A percentile compares a stretch with the other conserved stretches of the same genome.
These are phyloP conservation scores for Papilio aristodemus DNA, from an alignment of 1,140 invertebrate genomes.

Conservation along the genomic window DNA sequence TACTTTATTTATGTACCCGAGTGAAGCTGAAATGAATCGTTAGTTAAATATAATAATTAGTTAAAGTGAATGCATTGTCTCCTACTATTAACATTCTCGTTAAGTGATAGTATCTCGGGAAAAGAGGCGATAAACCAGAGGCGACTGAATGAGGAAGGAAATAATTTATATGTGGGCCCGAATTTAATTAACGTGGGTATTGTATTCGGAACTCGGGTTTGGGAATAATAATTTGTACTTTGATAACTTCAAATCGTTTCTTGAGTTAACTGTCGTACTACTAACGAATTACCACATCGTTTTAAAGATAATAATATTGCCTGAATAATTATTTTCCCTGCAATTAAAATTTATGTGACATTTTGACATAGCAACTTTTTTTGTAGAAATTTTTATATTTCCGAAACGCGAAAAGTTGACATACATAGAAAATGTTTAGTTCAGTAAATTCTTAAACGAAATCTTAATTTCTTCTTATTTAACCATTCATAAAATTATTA, in stretches of 20 bases:
- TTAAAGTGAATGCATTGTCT: not conserved
- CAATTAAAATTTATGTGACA: too few relatives aligned
- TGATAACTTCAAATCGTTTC: not conserved
- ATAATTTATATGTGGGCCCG: slow-evolving; percentile 8
- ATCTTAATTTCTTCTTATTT: too few relatives aligned
- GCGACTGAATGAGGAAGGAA: not conserved
- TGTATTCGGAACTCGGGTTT: slow-evolving; percentile 6
- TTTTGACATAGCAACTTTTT: too few relatives aligned
- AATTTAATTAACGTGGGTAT: slow-evolving; percentile 12
- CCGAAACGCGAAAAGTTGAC: too few relatives aligned
- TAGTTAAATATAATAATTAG: not conserved
- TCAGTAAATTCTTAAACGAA: too few relatives aligned
- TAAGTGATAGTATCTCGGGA: slow-evolving; percentile 1
- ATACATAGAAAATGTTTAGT: too few relatives aligned
- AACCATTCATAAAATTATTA: too few relatives aligned
- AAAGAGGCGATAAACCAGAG: slow-evolving; percentile 13
- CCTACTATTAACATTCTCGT: not conserved
- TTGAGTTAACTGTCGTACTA: not conserved
- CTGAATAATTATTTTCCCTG: too few relatives aligned
- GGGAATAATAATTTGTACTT: slow-evolving; percentile 20
- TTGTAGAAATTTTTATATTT: too few relatives aligned
- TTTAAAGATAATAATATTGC: too few relatives aligned
- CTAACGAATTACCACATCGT: not conserved
- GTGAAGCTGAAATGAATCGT: too few relatives aligned
- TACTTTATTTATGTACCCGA: too few relatives aligned